Evolutionary conservation across 2,113 vertebrate genomes (phyloP).

Genomic region (Mustelus asterias): DNA sequence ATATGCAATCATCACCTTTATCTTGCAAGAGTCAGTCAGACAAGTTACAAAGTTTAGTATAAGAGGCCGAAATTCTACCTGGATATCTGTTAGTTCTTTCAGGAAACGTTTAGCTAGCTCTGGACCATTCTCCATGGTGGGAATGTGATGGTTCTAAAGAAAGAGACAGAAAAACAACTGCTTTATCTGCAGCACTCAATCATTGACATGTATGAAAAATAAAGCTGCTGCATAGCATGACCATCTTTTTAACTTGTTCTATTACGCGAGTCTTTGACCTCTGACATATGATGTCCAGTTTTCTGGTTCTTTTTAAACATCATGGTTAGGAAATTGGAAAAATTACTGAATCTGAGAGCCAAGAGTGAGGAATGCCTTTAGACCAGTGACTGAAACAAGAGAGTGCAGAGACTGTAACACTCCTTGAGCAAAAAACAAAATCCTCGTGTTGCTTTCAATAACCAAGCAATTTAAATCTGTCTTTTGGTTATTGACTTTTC

Average conservation of each 20-base stretch:
- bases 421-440: no score
- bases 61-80: constrained; percentile 55
- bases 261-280: not conserved
- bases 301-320: not conserved
- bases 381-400: no score
- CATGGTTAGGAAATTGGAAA: no score
- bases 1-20: not conserved
- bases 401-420: no score
- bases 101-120: constrained; percentile 70
- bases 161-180: not conserved
- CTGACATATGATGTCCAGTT: not conserved
- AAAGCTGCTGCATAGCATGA: not conserved
- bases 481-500: no score
- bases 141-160: constrained; percentile 64
- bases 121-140: constrained; percentile 79
- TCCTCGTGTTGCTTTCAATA: no score
- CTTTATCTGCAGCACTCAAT: not conserved
- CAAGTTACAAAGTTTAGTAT: not conserved
- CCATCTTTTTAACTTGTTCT: not conserved
- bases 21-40: not conserved
- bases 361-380: no score
- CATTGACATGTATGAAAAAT: not conserved
- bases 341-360: no score
- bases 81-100: constrained; percentile 75
- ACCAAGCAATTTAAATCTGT: no score